These are phyloP conservation scores for Belgica antarctica DNA, from an alignment of 2,888 invertebrate species.

Conservation along the genomic window DNA sequence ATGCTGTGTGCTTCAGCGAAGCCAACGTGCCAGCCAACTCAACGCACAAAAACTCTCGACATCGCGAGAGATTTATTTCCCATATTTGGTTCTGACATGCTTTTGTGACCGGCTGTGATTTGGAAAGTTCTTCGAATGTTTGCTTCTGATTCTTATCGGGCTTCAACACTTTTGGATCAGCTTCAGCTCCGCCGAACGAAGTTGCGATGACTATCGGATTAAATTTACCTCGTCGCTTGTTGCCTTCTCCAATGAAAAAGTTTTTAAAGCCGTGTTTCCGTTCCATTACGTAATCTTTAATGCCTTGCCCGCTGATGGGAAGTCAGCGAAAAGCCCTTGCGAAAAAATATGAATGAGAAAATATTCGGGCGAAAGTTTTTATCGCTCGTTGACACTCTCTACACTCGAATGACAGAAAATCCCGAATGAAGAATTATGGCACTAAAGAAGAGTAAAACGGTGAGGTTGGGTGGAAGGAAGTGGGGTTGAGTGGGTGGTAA, in stretches of 20 bases:
- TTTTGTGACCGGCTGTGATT: too few species aligned
- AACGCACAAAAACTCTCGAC: too few species aligned
- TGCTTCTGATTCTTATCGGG: too few species aligned
- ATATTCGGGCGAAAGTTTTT: conserved; percentile 30
- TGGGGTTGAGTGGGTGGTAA: not conserved
- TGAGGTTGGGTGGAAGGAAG: not conserved
- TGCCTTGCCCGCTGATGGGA: not conserved
- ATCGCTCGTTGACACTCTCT: conserved; percentile 29
- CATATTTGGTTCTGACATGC: too few species aligned
- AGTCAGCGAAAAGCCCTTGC: not conserved
- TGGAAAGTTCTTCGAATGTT: too few species aligned
- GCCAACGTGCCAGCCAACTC: not conserved
- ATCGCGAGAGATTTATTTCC: too few species aligned
- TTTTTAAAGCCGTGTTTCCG: conserved; percentile 9
- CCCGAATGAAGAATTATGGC: conserved; percentile 28
- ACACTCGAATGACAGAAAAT: conserved; percentile 17
- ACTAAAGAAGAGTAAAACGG: not conserved
- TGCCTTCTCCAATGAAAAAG: not conserved
- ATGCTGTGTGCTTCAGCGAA: not conserved
- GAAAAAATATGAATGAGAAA: conserved; percentile 9
- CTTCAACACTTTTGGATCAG: too few species aligned
- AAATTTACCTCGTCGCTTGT: not conserved
- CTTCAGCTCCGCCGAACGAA: too few species aligned
- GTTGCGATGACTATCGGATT: not conserved
- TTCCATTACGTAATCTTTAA: conserved; percentile 23